Base-by-base conservation (phyloP, 1,140 invertebrate species). In the Bombus confusus region DNA sequence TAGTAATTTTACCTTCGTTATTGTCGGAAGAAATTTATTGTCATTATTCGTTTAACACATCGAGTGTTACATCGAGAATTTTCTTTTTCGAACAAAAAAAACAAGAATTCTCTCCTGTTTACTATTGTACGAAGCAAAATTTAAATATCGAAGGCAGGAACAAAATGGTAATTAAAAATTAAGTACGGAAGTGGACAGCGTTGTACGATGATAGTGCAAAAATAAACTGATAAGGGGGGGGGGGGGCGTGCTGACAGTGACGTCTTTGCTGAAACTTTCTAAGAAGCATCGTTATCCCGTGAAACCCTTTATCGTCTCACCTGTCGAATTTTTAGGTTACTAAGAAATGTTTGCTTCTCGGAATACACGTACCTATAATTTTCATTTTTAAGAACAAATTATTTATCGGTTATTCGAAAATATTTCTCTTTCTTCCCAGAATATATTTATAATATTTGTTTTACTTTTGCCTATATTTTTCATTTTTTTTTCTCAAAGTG, bases 221-320 rank as follows among this genome's bases (percentile, higher is more conserved):
- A 89, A 80, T 83, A 41, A 87, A 28, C 1, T 74, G 52, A 73
- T 90, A 84, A 88, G 78, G 72, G 68, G 80, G 85, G 64, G 78
- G 72, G 68, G 80, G 85, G 64, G 69, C 47, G 39, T 41, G n/a
- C 9, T 47, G 31, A 25, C 52, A 71, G 64, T 77, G 74, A 85
- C 86, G 68, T 80, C 34, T 78, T 68, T 18, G n/a, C 41, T 87
- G 12, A n/a, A 69, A 77, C 75, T 83, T 90, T 90, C 88, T 59
- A 64, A 87, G 80, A 86, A 86, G 13, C 31, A 22, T 43, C 31
- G n/a, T 80, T 86, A 83, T 83, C 62, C 2, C 31, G 18, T 22
- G 28, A 18, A 59, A 78, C 71, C 18, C 6, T 64, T 18, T 18
- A 43, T 34, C 5, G 62, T 82, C 52, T 80, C 39, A 88, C 76